A percentile compares a stretch with the other conserved stretches of the same genome.
Evolutionary conservation across 1,140 invertebrate genomes (phyloP).

Genomic region (Gonatopus flavifemur): DNA sequence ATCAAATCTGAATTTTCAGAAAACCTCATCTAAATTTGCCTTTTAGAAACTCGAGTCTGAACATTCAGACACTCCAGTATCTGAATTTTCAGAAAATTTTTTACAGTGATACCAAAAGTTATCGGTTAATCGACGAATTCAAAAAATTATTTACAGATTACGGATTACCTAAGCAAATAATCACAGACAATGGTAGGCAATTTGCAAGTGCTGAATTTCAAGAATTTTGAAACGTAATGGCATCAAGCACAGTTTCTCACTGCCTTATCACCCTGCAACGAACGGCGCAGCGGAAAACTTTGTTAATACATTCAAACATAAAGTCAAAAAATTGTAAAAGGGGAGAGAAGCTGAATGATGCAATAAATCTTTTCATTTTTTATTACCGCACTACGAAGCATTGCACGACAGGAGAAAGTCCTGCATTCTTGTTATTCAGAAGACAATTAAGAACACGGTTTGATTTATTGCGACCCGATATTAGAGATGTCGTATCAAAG

Average conservation of each 20-base stretch:
- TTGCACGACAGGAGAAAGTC: conserved; percentile 26
- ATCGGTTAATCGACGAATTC: conserved; percentile 9
- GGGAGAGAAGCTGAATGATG: conserved; percentile 13
- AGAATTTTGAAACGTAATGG: conserved; percentile 25
- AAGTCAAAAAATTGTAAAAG: conserved; percentile 26
- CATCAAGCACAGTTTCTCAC: conserved; percentile 24
- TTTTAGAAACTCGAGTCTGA: too few species aligned
- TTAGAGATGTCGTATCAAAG: not conserved
- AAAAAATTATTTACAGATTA: not conserved
- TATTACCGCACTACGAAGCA: conserved; percentile 33
- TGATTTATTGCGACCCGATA: not conserved
- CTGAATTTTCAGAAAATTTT: too few species aligned
- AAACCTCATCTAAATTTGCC: too few species aligned
- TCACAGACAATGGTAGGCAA: not conserved
- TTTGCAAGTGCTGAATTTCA: conserved; percentile 21
- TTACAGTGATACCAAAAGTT: too few species aligned
- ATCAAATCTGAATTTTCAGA: too few species aligned
- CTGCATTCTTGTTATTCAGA: conserved; percentile 4
- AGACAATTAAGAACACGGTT: conserved; percentile 2
- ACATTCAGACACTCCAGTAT: too few species aligned
- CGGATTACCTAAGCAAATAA: not conserved
- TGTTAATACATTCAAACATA: too few species aligned
- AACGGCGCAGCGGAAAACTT: too few species aligned
- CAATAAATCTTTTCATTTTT: conserved; percentile 30
- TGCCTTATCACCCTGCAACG: too few species aligned